Evolutionary conservation across 2,888 invertebrate genomes (phyloP), one percentile per base, ranked within the genome.

Genomic region (Gari tellinella): DNA sequence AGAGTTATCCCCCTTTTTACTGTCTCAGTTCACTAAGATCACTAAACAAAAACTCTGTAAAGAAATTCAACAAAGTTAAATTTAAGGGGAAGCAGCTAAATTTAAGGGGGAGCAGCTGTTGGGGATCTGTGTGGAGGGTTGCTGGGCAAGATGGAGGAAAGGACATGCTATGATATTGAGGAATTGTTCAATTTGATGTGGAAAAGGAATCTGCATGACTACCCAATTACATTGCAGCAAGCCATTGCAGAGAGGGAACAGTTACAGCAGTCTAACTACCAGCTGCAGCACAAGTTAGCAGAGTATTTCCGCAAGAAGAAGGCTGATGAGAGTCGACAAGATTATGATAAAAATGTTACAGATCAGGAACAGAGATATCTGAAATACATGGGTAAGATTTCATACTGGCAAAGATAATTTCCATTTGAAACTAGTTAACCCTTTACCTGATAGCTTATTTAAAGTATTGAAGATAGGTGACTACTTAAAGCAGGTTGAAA

Each of bases 361-460:
- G 92, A 92, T 64, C 90, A 91, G 62, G 91, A 92, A 74, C 90
- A 92, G 72, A 82, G 91, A 80, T 92, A 92, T 73, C 85, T 90
- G 38, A 92, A 91, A 82, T 90, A 90, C 72, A 90, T 92, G 89
- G 87, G 89, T 88, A 83, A 56, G 82, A 73, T 19, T 31, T 31
- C n/a, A n/a, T n/a, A n/a, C n/a, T n/a, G n/a, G n/a, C n/a, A n/a
- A n/a, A n/a, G n/a, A n/a, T n/a, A n/a, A n/a, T n/a, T n/a, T n/a
- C n/a, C n/a, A n/a, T n/a, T n/a, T n/a, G n/a, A n/a, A n/a, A n/a
- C n/a, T n/a, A n/a, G n/a, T n/a, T n/a, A n/a, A n/a, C n/a, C n/a
- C n/a, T n/a, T n/a, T n/a, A n/a, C n/a, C n/a, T n/a, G n/a, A n/a
- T n/a, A n/a, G n/a, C n/a, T n/a, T n/a, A n/a, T n/a, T n/a, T n/a